Evolutionary conservation across 2,888 invertebrate genomes (phyloP).

Genomic region (Habroteleia sp.): DNA sequence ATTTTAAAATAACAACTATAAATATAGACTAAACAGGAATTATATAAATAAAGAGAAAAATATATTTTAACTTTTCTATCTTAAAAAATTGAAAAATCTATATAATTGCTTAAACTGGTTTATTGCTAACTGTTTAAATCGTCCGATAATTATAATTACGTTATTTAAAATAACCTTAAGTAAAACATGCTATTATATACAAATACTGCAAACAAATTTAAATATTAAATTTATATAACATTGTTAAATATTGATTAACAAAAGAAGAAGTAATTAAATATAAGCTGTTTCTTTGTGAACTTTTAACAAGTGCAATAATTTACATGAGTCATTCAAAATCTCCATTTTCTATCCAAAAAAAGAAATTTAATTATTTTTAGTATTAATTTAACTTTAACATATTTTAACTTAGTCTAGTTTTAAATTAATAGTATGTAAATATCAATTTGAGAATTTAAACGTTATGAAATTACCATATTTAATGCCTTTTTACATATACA

Average conservation of each 20-base stretch:
- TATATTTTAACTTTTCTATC: too few relatives aligned
- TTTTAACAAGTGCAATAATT: slow-evolving; percentile 1
- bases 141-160: slow-evolving; percentile 50
- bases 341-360: too few relatives aligned
- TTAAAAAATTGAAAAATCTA: background rate
- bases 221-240: slow-evolving; percentile 35
- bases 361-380: too few relatives aligned
- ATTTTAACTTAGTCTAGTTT: too few relatives aligned
- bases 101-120: slow-evolving; percentile 30
- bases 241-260: slow-evolving; percentile 14
- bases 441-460: background rate
- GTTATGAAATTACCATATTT: too few relatives aligned
- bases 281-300: slow-evolving; percentile 3
- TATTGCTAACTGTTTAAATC: slow-evolving; percentile 46
- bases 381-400: too few relatives aligned
- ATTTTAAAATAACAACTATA: too few relatives aligned
- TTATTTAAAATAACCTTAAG: slow-evolving; percentile 41
- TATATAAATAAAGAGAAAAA: too few relatives aligned
- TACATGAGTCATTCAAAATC: too few relatives aligned
- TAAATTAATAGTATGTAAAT: too few relatives aligned
- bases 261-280: slow-evolving; percentile 1
- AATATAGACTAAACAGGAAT: too few relatives aligned
- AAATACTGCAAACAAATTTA: slow-evolving; percentile 33
- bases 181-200: slow-evolving; percentile 43
- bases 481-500: too few relatives aligned